These are phyloP conservation scores for Dicyrtomina minuta DNA, from an alignment of 2,888 invertebrate genomes.

Conservation along the genomic window DNA sequence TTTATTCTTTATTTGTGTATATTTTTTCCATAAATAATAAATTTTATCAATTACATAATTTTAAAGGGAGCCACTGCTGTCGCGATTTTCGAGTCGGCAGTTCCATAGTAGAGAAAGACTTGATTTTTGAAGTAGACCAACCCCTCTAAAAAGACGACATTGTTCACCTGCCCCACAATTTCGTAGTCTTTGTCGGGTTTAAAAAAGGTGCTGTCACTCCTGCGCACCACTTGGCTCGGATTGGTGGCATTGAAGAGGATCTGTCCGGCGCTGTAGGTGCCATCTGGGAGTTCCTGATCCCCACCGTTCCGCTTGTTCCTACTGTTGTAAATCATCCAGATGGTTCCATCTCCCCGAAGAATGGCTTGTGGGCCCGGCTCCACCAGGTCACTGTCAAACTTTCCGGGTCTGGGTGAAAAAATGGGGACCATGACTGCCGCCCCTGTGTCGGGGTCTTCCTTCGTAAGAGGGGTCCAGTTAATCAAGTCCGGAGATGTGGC, in stretches of 20 bases:
- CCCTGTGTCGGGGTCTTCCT: constrained; percentile 11
- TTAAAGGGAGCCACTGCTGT: constrained; percentile 29
- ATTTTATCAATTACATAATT: neutral
- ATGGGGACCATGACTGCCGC: neutral
- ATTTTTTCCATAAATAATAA: no score
- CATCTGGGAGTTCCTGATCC: constrained; percentile 40
- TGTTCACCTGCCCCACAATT: constrained; percentile 44
- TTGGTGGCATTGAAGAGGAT: constrained; percentile 33
- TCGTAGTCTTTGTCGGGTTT: constrained; percentile 48
- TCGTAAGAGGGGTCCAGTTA: constrained; percentile 43
- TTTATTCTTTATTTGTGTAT: no score
- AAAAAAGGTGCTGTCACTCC: constrained; percentile 42
- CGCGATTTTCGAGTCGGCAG: constrained; percentile 50
- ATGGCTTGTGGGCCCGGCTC: constrained; percentile 51
- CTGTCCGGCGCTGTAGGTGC: constrained; percentile 47
- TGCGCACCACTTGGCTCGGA: constrained; percentile 23
- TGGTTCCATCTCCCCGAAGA: constrained; percentile 37
- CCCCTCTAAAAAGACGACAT: constrained; percentile 49
- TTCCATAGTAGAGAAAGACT: constrained; percentile 48
- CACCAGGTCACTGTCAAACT: constrained; percentile 47
- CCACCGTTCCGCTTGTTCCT: constrained; percentile 40
- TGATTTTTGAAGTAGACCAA: constrained; percentile 40
- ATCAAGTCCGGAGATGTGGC: constrained; percentile 43
- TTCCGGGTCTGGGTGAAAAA: constrained; percentile 42
- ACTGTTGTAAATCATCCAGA: constrained; percentile 45